phyloP scores from a whole-genome alignment of 1,140 invertebrate genomes.

The Choristoneura fumiferana region DNA sequence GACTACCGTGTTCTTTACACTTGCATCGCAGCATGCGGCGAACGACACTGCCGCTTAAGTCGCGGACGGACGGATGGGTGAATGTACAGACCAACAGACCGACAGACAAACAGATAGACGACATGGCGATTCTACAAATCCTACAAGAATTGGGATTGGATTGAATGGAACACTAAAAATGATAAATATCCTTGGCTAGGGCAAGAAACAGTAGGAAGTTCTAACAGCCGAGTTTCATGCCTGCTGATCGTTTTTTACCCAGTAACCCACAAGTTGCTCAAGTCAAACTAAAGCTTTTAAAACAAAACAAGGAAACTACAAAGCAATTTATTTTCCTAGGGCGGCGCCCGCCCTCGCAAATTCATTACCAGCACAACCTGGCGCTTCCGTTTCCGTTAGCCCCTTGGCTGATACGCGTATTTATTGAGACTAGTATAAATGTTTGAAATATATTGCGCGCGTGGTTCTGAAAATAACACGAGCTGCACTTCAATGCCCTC shows the following conservation, averaged over 20 bases:
- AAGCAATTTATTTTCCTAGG: constrained; percentile 64
- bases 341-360: constrained; percentile 68
- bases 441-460: not conserved
- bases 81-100: too few species aligned
- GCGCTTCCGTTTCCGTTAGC: constrained; percentile 68
- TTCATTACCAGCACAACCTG: constrained; percentile 71
- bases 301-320: constrained; percentile 59
- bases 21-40: too few species aligned
- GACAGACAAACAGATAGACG: too few species aligned
- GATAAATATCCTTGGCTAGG: too few species aligned
- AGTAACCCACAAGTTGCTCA: constrained; percentile 32
- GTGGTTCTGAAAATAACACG: not conserved
- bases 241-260: constrained; percentile 7
- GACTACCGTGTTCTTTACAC: too few species aligned
- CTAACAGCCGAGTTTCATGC: not conserved
- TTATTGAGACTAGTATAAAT: not conserved
- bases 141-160: too few species aligned
- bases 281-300: constrained; percentile 52
- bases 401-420: not conserved
- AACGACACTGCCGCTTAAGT: too few species aligned
- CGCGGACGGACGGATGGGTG: too few species aligned
- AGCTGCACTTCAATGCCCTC: not conserved
- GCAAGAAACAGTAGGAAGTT: too few species aligned
- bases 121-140: too few species aligned
- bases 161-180: too few species aligned